phyloP scores from a whole-genome alignment of 1,140 invertebrate genomes.

The Drosophila pseudoananassae region DNA sequence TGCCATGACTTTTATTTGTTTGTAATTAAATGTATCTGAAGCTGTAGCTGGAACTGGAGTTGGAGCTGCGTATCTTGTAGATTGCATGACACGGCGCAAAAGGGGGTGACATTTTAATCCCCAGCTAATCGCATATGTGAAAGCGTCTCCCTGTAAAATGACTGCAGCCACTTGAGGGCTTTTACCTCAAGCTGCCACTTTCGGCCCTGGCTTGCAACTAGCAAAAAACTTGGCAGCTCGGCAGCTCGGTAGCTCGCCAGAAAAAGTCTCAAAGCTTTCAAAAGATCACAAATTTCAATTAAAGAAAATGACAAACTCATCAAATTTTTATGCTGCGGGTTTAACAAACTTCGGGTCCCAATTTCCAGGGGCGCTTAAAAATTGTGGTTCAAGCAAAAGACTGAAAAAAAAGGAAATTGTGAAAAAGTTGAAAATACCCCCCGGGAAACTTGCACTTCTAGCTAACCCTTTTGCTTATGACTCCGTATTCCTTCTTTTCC shows the following conservation, averaged over 20 bases:
- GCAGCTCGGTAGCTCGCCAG: slow-evolving; percentile 9
- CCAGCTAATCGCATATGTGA: slow-evolving; percentile 82
- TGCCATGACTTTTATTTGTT: slow-evolving; percentile 83
- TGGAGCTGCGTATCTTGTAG: slow-evolving; percentile 40
- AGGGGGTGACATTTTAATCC: slow-evolving; percentile 83
- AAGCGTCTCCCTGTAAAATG: slow-evolving; percentile 55
- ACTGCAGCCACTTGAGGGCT: slow-evolving; percentile 72
- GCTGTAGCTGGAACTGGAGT: slow-evolving; percentile 4
- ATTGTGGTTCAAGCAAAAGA: slow-evolving; percentile 57
- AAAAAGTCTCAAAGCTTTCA: slow-evolving; percentile 76
- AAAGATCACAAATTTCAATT: slow-evolving; percentile 83
- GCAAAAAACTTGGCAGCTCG: slow-evolving; percentile 1
- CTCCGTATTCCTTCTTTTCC: slow-evolving; percentile 26
- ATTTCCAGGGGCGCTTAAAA: slow-evolving; percentile 55
- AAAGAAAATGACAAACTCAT: slow-evolving; percentile 83
- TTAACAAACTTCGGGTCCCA: slow-evolving; percentile 64
- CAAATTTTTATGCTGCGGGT: slow-evolving; percentile 82
- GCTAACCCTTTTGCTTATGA: slow-evolving; percentile 58
- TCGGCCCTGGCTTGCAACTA: slow-evolving; percentile 19
- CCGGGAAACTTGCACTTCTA: slow-evolving; percentile 13
- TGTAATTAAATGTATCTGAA: slow-evolving; percentile 82
- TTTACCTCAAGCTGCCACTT: neutral
- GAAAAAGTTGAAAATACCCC: slow-evolving; percentile 40
- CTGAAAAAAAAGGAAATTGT: slow-evolving; percentile 5
- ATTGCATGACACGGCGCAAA: slow-evolving; percentile 65